These are phyloP conservation scores for Perccottus glenii DNA, from an alignment of 2,113 vertebrate genomes.

Conservation along the genomic window DNA sequence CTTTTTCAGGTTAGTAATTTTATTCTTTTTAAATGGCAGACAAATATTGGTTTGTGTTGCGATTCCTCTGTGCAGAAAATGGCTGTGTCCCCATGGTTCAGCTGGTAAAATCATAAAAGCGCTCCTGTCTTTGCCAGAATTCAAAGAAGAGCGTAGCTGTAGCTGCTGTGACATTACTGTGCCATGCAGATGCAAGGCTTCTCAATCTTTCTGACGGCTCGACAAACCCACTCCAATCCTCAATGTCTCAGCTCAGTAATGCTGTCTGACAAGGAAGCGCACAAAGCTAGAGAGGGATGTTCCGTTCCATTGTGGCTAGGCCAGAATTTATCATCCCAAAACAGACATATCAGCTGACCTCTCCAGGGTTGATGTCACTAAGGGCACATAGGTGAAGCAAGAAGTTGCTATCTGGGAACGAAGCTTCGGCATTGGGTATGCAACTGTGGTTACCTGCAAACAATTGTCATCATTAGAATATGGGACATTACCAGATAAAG, in stretches of 20 bases:
- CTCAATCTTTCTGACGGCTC: conserved; percentile 73
- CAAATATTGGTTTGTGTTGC: not conserved
- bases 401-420: conserved; percentile 96
- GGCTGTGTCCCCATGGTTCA: conserved; percentile 2
- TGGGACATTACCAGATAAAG: not conserved
- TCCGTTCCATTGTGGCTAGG: conserved; percentile 34
- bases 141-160: conserved; percentile 36
- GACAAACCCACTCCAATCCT: conserved; percentile 66
- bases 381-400: conserved; percentile 91
- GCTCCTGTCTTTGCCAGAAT: conserved; percentile 15
- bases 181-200: conserved; percentile 55
- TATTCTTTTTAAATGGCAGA: not conserved
- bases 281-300: conserved; percentile 43
- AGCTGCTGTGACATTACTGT: conserved; percentile 53
- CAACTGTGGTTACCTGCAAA: conserved; percentile 96
- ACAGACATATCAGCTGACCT: conserved; percentile 83
- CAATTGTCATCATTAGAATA: not conserved
- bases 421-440: conserved; percentile 92
- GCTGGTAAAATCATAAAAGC: conserved; percentile 29
- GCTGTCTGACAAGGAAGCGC: conserved; percentile 54
- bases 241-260: conserved; percentile 58
- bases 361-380: conserved; percentile 88
- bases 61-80: conserved; percentile 11
- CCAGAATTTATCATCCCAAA: conserved; percentile 48
- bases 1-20: not conserved